These are phyloP conservation scores for Madoqua kirkii DNA, from an alignment of 2,113 vertebrate genomes.

Conservation along the genomic window DNA sequence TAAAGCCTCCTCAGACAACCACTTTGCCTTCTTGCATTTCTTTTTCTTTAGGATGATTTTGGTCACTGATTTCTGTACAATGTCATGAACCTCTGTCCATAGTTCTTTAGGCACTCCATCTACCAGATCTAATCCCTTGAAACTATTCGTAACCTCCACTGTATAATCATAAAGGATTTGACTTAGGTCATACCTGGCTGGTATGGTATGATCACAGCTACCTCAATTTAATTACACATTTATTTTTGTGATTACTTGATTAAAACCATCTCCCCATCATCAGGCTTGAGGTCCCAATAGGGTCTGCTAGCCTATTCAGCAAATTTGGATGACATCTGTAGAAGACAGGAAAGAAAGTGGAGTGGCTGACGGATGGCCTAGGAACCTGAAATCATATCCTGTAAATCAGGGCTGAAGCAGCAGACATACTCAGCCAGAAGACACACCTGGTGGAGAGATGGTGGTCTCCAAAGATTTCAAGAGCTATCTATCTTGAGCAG, in stretches of 20 bases:
- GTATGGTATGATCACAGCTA: not conserved
- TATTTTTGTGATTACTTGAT: not conserved
- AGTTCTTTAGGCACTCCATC: not conserved
- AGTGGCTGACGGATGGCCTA: not conserved
- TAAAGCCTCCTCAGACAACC: not conserved
- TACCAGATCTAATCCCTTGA: not conserved
- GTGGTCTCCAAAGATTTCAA: not conserved
- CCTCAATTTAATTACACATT: not conserved
- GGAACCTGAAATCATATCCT: not conserved
- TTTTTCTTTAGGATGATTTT: not conserved
- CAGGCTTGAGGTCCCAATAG: not conserved
- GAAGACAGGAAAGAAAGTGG: not conserved
- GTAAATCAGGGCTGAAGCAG: not conserved
- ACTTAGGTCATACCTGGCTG: not conserved
- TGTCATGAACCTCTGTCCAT: not conserved
- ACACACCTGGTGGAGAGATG: not conserved
- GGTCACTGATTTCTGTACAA: not conserved
- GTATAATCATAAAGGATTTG: not conserved
- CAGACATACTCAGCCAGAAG: not conserved
- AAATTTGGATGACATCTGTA: not conserved
- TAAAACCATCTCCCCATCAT: not conserved
- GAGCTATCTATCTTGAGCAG: not conserved
- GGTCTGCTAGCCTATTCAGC: not conserved
- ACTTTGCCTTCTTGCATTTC: not conserved
- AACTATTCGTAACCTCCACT: not conserved